A percentile compares a stretch with the other conserved stretches of the same genome.
These are phyloP conservation scores for Tursiops truncatus DNA, from an alignment of 2,113 vertebrate species.

Conservation along the genomic window DNA sequence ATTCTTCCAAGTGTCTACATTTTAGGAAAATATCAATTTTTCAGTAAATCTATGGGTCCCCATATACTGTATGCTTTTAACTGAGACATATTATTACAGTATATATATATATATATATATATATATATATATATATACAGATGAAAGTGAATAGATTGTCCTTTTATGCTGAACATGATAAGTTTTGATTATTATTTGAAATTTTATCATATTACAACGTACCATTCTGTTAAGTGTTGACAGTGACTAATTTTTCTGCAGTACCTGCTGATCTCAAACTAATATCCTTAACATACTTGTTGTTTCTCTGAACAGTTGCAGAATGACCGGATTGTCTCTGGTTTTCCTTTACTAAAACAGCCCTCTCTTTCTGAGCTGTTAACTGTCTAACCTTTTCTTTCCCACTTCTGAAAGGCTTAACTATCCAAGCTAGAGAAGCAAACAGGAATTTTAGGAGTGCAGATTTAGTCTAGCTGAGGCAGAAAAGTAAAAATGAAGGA, in stretches of 20 bases:
- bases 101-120: slow-evolving; percentile 75
- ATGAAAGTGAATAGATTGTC: slow-evolving; percentile 68
- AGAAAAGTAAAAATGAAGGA: not conserved
- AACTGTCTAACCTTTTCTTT: slow-evolving; percentile 83
- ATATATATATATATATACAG: slow-evolving; percentile 57
- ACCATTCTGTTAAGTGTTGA: slow-evolving; percentile 77
- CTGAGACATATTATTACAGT: slow-evolving; percentile 74
- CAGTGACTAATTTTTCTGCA: slow-evolving; percentile 78
- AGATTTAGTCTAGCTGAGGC: not conserved
- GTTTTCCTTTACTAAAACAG: slow-evolving; percentile 80
- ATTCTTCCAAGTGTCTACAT: not conserved
- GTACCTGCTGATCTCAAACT: slow-evolving; percentile 80
- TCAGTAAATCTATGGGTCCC: slow-evolving; percentile 64
- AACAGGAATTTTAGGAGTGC: slow-evolving; percentile 16
- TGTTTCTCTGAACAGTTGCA: slow-evolving; percentile 86
- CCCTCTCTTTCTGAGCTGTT: slow-evolving; percentile 82
- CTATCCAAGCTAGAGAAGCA: slow-evolving; percentile 58
- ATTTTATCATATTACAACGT: slow-evolving; percentile 77
- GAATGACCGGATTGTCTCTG: slow-evolving; percentile 82
- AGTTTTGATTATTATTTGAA: slow-evolving; percentile 68
- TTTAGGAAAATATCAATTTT: not conserved
- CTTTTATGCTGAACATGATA: slow-evolving; percentile 49
- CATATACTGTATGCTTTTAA: slow-evolving; percentile 81
- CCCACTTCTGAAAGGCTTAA: slow-evolving; percentile 69
- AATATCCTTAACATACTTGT: slow-evolving; percentile 85